Percentiles rank a stretch among this genome's conserved stretches.
These are phyloP conservation scores for Bombus waltoni DNA, from an alignment of 1,140 invertebrate species.

Conservation along the genomic window DNA sequence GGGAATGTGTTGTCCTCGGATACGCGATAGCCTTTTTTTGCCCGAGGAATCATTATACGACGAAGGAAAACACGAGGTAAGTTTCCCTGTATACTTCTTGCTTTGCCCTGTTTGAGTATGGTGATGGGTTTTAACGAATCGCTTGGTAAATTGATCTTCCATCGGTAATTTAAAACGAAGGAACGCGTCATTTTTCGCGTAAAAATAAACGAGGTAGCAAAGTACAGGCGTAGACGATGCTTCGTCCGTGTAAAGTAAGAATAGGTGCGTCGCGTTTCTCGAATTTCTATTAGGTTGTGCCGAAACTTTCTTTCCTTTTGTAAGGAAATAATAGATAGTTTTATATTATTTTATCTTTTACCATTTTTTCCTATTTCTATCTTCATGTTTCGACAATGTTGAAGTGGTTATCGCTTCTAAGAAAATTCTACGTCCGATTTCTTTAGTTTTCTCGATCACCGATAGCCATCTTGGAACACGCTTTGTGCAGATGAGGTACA, in stretches of 20 bases:
- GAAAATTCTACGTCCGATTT: too few relatives aligned
- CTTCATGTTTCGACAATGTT: too few relatives aligned
- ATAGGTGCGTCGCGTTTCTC: too few relatives aligned
- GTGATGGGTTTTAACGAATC: constrained; percentile 1
- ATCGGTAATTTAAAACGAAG: neutral
- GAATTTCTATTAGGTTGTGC: neutral
- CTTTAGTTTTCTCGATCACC: too few relatives aligned
- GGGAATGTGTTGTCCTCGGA: neutral
- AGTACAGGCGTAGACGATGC: fast-evolving
- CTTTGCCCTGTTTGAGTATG: neutral
- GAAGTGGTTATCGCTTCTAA: too few relatives aligned
- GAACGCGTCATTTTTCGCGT: neutral
- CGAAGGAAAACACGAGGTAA: neutral
- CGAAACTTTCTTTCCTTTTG: too few relatives aligned
- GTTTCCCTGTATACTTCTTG: neutral
- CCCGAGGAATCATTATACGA: constrained; percentile 1
- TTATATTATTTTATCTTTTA: too few relatives aligned
- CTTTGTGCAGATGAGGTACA: too few relatives aligned
- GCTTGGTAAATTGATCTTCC: neutral
- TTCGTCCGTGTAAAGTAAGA: too few relatives aligned
- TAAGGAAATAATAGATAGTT: too few relatives aligned
- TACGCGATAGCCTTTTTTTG: neutral
- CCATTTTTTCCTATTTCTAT: too few relatives aligned
- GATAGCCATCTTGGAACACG: too few relatives aligned
- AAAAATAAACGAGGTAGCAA: neutral